Base-by-base conservation (phyloP, 2,113 vertebrate species). In the Callipepla californica region DNA sequence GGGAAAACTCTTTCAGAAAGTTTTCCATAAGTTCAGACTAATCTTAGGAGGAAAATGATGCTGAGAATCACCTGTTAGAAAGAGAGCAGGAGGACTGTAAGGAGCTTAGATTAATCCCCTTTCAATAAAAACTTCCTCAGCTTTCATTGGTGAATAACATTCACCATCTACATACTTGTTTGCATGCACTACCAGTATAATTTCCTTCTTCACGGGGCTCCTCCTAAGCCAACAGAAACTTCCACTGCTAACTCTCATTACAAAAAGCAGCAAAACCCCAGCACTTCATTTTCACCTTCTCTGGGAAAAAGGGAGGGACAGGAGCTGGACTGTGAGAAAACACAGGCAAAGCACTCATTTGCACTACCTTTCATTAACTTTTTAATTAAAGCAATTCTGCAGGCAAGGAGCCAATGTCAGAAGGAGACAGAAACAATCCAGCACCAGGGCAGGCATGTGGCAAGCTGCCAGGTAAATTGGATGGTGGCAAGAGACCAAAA, bases 41-140 rank as follows among this genome's bases (percentile, higher is more conserved):
- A 90, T 50, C 74, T 88, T 76, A 50, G 63, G 57, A 87, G 45
- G 51, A 91, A 89, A 93, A 87, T 7, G 57, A 90, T 92, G 67
- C 53, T 84, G 69, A 91, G 78, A 93, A 94, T 79, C 85, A 73
- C 80, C 82, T 81, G 58, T 65, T 95, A 69, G 42, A 45, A 93
- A 79, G 74, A 96, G 69, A 93, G 67, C 34, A 68, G 62, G 48
- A 86, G 38, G 69, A 93, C 80, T 95, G 58, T 22, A 76, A 95
- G 59, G 63, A 69, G 42, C 70, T 97, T 95, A 95, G 58, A 93
- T 93, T 95, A 97, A 97, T 96, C 87, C 90, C 68, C 53, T 97
- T 93, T 95, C 95, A 96, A 97, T 95, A 89, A 96, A 95, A 96
- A 85, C 89, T 96, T 94, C 89, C 89, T 93, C 89, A 81, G 83